Evolutionary conservation across 1,140 invertebrate genomes (phyloP).

Genomic region (Dendroctonus valens): DNA sequence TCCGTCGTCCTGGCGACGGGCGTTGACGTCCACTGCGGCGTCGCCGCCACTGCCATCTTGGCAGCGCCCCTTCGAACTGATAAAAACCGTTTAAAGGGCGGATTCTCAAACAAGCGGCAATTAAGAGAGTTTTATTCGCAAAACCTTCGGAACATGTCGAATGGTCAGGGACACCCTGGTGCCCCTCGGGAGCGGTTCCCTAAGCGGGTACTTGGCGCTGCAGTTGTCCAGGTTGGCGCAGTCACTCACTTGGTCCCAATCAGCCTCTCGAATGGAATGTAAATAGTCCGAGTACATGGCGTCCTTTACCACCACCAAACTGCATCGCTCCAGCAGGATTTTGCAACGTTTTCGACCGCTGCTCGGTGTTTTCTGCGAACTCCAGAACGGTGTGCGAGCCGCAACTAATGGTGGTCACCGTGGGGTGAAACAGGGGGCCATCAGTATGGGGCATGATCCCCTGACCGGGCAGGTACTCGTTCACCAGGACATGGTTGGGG

Average conservation of each 20-base stretch:
- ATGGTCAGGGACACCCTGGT: slow-evolving; percentile 91
- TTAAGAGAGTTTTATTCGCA: slow-evolving; percentile 68
- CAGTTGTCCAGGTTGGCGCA: slow-evolving; percentile 69
- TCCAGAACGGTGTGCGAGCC: slow-evolving; percentile 88
- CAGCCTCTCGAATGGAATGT: slow-evolving; percentile 83
- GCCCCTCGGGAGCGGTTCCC: slow-evolving; percentile 60
- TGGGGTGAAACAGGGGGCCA: slow-evolving; percentile 90
- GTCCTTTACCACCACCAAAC: slow-evolving; percentile 82
- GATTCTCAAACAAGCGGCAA: slow-evolving; percentile 8
- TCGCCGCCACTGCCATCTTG: neutral
- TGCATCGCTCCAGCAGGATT: slow-evolving; percentile 82
- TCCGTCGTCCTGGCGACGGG: slow-evolving; percentile 8
- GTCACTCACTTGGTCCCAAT: slow-evolving; percentile 67
- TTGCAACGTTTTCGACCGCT: slow-evolving; percentile 56
- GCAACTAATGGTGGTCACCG: slow-evolving; percentile 88
- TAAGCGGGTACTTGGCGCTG: slow-evolving; percentile 55
- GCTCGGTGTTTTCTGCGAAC: slow-evolving; percentile 64
- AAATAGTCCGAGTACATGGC: slow-evolving; percentile 82
- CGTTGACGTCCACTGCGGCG: slow-evolving; percentile 27
- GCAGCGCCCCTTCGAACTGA: neutral
- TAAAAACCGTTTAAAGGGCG: neutral
- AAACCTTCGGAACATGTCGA: slow-evolving; percentile 87
- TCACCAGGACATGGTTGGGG: slow-evolving; percentile 94
- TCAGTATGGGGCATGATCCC: slow-evolving; percentile 95
- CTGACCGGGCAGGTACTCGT: slow-evolving; percentile 92